These are phyloP conservation scores for Chouioia cunea DNA, from an alignment of 2,888 invertebrate genomes.

Conservation along the genomic window DNA sequence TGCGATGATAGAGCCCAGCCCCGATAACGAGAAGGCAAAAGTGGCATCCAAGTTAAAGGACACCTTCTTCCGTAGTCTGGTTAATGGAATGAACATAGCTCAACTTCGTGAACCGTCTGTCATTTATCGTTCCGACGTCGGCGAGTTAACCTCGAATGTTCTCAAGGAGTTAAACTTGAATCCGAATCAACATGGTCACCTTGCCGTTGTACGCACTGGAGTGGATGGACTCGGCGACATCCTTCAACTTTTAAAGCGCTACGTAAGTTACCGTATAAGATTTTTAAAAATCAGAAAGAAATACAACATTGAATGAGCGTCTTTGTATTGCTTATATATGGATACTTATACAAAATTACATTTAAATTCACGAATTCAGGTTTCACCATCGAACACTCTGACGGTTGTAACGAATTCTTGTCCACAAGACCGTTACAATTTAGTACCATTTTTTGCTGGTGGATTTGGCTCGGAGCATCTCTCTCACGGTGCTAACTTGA, in stretches of 20 bases:
- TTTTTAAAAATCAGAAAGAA: no score
- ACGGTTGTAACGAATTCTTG: constrained; percentile 53
- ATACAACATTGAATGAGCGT: no score
- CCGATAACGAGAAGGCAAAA: no score
- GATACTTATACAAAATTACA: no score
- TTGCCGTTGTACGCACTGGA: constrained; percentile 51
- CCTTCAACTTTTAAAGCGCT: constrained; percentile 50
- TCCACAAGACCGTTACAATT: constrained; percentile 30
- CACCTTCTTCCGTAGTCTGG: no score
- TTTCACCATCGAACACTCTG: constrained; percentile 52
- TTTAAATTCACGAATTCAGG: constrained; percentile 40
- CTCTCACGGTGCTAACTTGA: constrained; percentile 29
- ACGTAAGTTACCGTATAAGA: constrained; percentile 53
- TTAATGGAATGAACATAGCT: no score
- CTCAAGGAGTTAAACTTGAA: constrained; percentile 51
- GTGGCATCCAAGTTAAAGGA: no score
- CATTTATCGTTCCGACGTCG: constrained; percentile 41
- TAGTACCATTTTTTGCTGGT: constrained; percentile 52
- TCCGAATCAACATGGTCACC: constrained; percentile 54
- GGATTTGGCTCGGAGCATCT: constrained; percentile 54
- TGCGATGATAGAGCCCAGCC: no score
- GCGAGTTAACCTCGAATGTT: constrained; percentile 50
- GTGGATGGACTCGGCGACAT: constrained; percentile 47
- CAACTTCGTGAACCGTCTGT: neutral
- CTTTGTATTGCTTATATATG: no score